Evolutionary conservation across 2,888 invertebrate species (phyloP).

Genomic region (Drosophila anomalata): DNA sequence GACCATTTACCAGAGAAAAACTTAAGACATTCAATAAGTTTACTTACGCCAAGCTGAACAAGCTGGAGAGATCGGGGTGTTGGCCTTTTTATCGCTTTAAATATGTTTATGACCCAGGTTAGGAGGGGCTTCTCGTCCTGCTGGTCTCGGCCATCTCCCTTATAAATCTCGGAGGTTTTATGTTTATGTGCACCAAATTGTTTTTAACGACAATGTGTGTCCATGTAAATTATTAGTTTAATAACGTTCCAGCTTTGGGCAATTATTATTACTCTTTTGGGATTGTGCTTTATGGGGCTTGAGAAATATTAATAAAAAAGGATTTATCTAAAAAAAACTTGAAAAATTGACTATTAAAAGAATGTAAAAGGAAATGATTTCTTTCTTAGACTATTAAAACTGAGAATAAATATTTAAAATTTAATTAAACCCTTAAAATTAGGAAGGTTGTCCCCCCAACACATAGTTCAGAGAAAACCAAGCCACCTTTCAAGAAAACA

Average conservation of each 20-base stretch:
- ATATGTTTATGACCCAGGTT: constrained; percentile 74
- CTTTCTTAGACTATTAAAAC: too few relatives aligned
- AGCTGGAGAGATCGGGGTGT: constrained; percentile 14
- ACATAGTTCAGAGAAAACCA: too few relatives aligned
- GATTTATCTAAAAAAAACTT: neutral
- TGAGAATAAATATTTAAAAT: too few relatives aligned
- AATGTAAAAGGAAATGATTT: neutral
- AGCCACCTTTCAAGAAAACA: neutral
- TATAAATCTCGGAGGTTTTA: constrained; percentile 64
- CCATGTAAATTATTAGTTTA: constrained; percentile 80
- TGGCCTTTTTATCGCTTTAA: constrained; percentile 80
- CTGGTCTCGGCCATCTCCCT: constrained; percentile 22
- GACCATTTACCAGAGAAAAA: constrained; percentile 54
- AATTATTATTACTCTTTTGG: constrained; percentile 42
- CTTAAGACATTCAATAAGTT: constrained; percentile 82
- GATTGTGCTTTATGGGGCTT: constrained; percentile 15
- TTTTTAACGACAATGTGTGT: constrained; percentile 76
- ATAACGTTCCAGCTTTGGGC: constrained; percentile 57
- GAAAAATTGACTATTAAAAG: too few relatives aligned
- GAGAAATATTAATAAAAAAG: neutral
- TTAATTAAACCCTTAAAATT: too few relatives aligned
- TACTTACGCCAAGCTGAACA: constrained; percentile 53
- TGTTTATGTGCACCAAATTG: constrained; percentile 77
- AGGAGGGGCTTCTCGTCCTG: constrained; percentile 2
- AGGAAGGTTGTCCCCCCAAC: too few relatives aligned